These are phyloP conservation scores for Labeo calbasu DNA, from an alignment of 2,797 vertebrate genomes.

Conservation along the genomic window DNA sequence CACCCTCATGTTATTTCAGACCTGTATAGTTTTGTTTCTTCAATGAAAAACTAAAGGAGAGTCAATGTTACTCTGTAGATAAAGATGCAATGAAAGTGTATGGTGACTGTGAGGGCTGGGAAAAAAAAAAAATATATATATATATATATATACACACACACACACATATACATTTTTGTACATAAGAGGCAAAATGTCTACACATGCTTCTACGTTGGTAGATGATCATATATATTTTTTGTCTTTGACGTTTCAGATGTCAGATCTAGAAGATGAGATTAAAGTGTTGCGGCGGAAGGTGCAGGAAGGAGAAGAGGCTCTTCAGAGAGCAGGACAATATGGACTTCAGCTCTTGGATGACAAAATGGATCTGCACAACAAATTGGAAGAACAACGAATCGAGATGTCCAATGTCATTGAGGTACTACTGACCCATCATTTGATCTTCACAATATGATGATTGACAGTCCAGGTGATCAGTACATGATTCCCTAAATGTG, in stretches of 20 bases:
- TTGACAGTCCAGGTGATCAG: not conserved
- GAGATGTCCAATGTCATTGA: slow-evolving; percentile 88
- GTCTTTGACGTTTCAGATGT: slow-evolving; percentile 26
- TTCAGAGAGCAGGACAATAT: slow-evolving; percentile 88
- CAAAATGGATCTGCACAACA: slow-evolving; percentile 86
- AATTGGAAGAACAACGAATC: slow-evolving; percentile 84
- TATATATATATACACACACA: too few relatives aligned
- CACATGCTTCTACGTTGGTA: not conserved
- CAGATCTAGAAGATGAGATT: slow-evolving; percentile 57
- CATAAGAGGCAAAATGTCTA: not conserved
- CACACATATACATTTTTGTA: too few relatives aligned
- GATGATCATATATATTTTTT: not conserved
- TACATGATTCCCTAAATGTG: not conserved
- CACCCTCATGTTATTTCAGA: too few relatives aligned
- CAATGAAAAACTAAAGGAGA: not conserved
- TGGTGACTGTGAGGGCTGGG: not conserved
- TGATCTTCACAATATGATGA: not conserved
- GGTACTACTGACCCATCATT: slow-evolving; percentile 76
- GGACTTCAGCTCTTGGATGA: slow-evolving; percentile 89
- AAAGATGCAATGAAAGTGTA: not conserved
- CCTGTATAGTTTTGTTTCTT: not conserved
- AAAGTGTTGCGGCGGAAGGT: slow-evolving; percentile 73
- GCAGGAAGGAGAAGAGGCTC: slow-evolving; percentile 83
- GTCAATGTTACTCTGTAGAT: not conserved
- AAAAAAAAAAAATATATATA: not conserved